Evolutionary conservation across 2,888 invertebrate genomes (phyloP).

Genomic region (Lamproptera curius): DNA sequence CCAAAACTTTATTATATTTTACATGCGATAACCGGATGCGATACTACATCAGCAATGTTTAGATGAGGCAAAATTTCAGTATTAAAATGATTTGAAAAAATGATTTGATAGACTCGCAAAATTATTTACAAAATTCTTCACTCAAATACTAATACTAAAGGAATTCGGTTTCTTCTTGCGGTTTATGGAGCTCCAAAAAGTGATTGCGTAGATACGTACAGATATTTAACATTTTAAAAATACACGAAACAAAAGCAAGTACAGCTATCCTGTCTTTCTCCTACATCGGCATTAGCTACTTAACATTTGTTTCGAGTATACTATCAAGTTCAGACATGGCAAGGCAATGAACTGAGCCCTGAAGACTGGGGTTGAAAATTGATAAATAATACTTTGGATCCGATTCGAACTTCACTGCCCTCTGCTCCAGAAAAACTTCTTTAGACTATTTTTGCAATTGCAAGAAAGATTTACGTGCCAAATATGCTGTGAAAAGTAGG

Average conservation of each 20-base stretch:
- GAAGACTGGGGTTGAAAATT: conserved; percentile 18
- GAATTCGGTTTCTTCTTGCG: conserved; percentile 18
- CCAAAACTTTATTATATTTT: conserved; percentile 22
- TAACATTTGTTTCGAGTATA: not conserved
- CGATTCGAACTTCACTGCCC: conserved; percentile 14
- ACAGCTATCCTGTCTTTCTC: conserved; percentile 21
- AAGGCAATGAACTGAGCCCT: not conserved
- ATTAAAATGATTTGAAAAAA: conserved; percentile 6
- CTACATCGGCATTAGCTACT: conserved; percentile 17
- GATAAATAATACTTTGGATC: conserved; percentile 19
- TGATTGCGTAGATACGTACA: conserved; percentile 9
- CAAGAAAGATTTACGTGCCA: too few relatives aligned
- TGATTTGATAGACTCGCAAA: conserved; percentile 20
- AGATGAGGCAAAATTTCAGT: not conserved
- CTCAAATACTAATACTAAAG: conserved; percentile 3
- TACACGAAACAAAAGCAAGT: conserved; percentile 20
- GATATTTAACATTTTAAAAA: conserved; percentile 12
- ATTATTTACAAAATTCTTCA: conserved; percentile 21
- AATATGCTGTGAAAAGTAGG: too few relatives aligned
- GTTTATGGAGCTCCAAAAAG: conserved; percentile 7
- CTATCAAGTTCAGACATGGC: conserved; percentile 1
- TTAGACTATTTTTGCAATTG: too few relatives aligned
- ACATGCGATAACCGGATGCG: not conserved
- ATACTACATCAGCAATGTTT: not conserved
- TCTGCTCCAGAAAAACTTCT: conserved; percentile 25